phyloP scores from a whole-genome alignment of 2,888 invertebrate genomes.

The Petrolisthes cinctipes region DNA sequence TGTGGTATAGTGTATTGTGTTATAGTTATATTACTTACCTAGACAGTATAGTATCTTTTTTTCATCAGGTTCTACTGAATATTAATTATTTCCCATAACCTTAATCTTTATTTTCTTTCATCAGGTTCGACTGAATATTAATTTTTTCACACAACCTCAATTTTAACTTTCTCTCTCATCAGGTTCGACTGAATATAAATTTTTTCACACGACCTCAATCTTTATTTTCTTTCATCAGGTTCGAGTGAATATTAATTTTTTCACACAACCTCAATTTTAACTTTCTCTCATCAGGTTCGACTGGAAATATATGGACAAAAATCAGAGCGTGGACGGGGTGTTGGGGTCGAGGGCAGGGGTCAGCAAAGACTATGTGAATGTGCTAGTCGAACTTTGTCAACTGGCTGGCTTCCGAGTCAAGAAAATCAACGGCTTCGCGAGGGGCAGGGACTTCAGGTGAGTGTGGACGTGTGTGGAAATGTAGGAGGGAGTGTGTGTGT shows the following conservation, averaged over 20 bases:
- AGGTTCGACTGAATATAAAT: no score
- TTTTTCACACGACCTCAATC: not conserved
- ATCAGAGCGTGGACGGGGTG: slow-evolving; percentile 66
- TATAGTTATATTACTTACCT: no score
- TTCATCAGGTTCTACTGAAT: no score
- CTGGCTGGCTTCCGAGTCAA: slow-evolving; percentile 67
- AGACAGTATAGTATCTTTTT: no score
- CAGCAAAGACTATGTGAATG: slow-evolving; percentile 67
- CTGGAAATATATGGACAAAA: slow-evolving; percentile 67
- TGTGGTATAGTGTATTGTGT: no score
- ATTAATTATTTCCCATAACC: no score
- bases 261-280: not conserved
- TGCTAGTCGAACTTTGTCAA: slow-evolving; percentile 68
- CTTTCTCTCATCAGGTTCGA: slow-evolving; percentile 66
- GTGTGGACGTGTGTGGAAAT: not conserved
- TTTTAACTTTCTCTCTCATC: no score
- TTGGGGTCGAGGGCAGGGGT: slow-evolving; percentile 67
- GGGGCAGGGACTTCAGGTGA: slow-evolving; percentile 67
- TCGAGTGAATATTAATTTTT: not conserved
- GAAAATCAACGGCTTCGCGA: slow-evolving; percentile 68
- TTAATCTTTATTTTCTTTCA: no score
- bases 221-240: not conserved
- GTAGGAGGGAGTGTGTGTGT: no score
- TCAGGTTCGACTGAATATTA: slow-evolving; percentile 18
- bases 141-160: no score